Conservation (phyloP, 2,113 vertebrate species). For the Datnioides undecimradiatus region DNA sequence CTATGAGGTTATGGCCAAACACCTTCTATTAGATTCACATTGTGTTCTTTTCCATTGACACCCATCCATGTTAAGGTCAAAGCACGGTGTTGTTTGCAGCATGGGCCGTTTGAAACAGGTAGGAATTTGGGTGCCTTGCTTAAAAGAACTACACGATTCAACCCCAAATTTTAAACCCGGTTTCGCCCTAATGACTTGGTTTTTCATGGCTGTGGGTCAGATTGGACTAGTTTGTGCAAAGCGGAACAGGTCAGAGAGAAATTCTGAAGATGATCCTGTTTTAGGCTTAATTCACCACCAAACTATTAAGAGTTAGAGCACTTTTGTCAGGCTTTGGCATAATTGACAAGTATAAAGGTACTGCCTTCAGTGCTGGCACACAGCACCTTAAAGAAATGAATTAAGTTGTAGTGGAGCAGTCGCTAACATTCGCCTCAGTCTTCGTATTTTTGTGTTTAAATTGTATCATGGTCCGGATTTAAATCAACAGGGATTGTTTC, state of each 20-base stretch:
- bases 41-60: background rate
- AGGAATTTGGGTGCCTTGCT: background rate
- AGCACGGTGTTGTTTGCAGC: background rate
- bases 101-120: background rate
- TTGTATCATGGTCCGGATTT: background rate
- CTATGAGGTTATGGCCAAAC: background rate
- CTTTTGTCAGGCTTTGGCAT: background rate
- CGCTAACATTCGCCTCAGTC: background rate
- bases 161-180: background rate
- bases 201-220: background rate
- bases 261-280: background rate
- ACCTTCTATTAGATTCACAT: background rate
- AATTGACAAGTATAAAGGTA: background rate
- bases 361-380: background rate
- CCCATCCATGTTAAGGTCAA: background rate
- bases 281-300: background rate
- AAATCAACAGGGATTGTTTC: background rate
- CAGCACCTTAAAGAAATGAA: background rate
- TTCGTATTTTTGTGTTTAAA: background rate
- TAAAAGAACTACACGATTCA: background rate
- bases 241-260: background rate
- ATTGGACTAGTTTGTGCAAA: background rate
- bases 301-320: background rate
- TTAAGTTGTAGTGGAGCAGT: background rate
- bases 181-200: background rate